Base-by-base conservation (phyloP, 2,888 invertebrate genomes). In the Stenchaetothrips biformis region DNA sequence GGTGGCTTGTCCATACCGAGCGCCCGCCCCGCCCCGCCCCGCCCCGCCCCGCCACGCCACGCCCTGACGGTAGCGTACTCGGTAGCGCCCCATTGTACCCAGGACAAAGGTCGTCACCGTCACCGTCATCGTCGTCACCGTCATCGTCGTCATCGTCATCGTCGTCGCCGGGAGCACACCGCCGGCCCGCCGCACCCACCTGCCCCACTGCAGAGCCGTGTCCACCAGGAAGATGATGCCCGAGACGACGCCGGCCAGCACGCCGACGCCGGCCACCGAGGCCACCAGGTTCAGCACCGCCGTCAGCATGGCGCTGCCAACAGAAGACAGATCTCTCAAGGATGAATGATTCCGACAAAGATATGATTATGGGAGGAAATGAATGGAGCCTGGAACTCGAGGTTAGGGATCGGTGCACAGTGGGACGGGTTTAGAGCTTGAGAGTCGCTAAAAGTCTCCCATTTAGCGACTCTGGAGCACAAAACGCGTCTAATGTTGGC, bases 211-310 rank as follows among this genome's bases (percentile, higher is more conserved):
- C 67, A 74, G 67, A 25, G 25, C 25, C 9, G 67, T 21, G 67
- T 74, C 67, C 67, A 74, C 67, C 21, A 74, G 67, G 67, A 74
- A 74, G 67, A 74, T 74, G 67, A 74, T 21, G 67, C 67, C 67
- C 67, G 67, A 74, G 21, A 74, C 25, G 67, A 74, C 67, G 21
- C 67, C 67, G 21, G 67, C 67, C 21, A 74, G 67, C 67, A 74
- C 67, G 67, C 67, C 25, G 67, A 74, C 11, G 21, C 25, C 67
- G 7, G 25, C 67, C 67, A 74, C 25, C 21, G 67, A 74, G 67
- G 67, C 67, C 67, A 74, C 67, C 67, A 74, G 67, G 67, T 74
- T 74, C 25, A 74, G 67, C 21, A 74, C 21, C 7, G 67, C 67
- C 25, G 21, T 25, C 21, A 74, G 67, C 67, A 74, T 74, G 53